A percentile compares a stretch with the other conserved stretches of the same genome.
These are phyloP conservation scores for Arctopsyche grandis DNA, from an alignment of 1,140 invertebrate genomes.

Conservation along the genomic window DNA sequence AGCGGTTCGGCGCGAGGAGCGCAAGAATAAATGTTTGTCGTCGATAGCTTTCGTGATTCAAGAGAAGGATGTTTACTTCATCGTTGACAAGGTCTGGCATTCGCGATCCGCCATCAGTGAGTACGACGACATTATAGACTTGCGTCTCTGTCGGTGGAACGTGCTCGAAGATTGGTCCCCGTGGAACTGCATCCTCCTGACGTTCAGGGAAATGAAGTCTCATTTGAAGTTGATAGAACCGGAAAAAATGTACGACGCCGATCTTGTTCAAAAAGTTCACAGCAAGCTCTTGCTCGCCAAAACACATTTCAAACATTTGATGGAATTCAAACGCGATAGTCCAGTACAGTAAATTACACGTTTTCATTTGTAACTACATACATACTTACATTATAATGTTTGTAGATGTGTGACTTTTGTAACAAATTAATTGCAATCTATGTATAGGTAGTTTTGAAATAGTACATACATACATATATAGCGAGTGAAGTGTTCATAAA, in stretches of 20 bases:
- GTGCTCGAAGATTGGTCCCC: constrained; percentile 72
- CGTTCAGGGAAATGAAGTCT: constrained; percentile 70
- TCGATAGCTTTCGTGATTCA: constrained; percentile 71
- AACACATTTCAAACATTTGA: constrained; percentile 62
- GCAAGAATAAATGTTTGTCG: constrained; percentile 66
- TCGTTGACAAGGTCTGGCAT: constrained; percentile 75
- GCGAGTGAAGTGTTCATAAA: no score
- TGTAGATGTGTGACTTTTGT: no score
- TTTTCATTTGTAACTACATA: no score
- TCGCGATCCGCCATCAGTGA: constrained; percentile 73
- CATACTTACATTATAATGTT: no score
- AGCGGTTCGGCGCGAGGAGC: constrained; percentile 70
- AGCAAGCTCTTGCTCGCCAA: constrained; percentile 63
- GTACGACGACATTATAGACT: constrained; percentile 66
- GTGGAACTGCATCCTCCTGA: constrained; percentile 78
- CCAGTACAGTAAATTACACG: neutral
- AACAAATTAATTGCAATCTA: no score
- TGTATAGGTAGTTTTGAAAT: no score
- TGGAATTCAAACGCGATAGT: constrained; percentile 55
- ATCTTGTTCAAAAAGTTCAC: constrained; percentile 62
- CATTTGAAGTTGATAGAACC: constrained; percentile 67
- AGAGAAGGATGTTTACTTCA: constrained; percentile 72
- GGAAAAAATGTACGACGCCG: constrained; percentile 67
- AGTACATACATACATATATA: no score
- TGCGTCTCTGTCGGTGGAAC: constrained; percentile 71